Evolutionary conservation across 2,888 invertebrate species (phyloP).

Genomic region (Adelphocoris suturalis): DNA sequence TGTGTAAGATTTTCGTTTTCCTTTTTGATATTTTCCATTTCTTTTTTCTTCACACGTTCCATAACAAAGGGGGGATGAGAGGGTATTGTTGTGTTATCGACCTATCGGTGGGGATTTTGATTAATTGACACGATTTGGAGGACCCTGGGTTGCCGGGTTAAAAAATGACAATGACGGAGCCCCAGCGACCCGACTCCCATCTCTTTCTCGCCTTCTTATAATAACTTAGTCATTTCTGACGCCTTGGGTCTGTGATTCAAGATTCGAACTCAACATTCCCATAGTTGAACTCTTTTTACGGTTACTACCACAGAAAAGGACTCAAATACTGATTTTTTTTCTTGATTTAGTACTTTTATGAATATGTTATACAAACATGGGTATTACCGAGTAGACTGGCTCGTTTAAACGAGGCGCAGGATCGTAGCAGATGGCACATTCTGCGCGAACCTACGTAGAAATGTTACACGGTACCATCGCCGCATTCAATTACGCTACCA

Average conservation of each 20-base stretch:
- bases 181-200: conserved; percentile 12
- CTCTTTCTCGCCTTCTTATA: conserved; percentile 53
- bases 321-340: background rate
- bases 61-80: conserved; percentile 58
- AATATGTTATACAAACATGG: no score
- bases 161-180: conserved; percentile 69
- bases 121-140: conserved; percentile 71
- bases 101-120: conserved; percentile 70
- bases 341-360: no score
- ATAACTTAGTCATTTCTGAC: conserved; percentile 63
- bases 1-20: conserved; percentile 47
- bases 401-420: no score
- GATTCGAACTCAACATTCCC: background rate
- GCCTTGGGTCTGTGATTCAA: conserved; percentile 21
- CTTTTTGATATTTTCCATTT: conserved; percentile 58
- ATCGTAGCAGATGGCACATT: no score
- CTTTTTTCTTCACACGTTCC: conserved; percentile 63
- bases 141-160: conserved; percentile 59
- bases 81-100: conserved; percentile 71
- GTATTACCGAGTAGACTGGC: no score
- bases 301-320: background rate
- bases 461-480: no score
- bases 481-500: no score
- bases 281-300: background rate
- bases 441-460: no score